phyloP scores from a whole-genome alignment of 2,888 invertebrate genomes.

The Poecilobothrus nobilitatus region DNA sequence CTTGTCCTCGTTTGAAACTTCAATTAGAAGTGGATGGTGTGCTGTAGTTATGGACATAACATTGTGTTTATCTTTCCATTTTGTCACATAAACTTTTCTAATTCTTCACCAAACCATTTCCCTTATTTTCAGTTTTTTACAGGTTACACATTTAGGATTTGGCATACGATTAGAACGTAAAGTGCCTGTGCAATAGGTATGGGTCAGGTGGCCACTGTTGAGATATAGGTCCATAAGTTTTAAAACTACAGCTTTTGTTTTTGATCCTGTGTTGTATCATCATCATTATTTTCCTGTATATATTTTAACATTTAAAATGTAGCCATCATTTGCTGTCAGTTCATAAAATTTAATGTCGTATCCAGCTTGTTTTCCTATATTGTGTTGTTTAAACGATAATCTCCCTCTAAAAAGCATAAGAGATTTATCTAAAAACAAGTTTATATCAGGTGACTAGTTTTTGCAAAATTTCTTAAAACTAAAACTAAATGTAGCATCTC shows the following conservation, averaged over 20 bases:
- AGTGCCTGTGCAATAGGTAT: slow-evolving; percentile 26
- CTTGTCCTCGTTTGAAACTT: slow-evolving; percentile 7
- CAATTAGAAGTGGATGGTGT: slow-evolving; percentile 2
- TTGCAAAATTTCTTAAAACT: background rate
- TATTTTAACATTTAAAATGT: background rate
- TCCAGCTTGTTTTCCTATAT: background rate
- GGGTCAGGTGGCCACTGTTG: slow-evolving; percentile 27
- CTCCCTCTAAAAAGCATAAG: background rate
- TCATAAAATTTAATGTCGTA: background rate
- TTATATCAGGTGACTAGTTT: background rate
- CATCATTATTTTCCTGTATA: background rate
- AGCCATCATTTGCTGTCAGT: background rate
- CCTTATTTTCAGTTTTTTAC: slow-evolving; percentile 22
- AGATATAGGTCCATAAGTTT: slow-evolving; percentile 14
- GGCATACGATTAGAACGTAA: slow-evolving; percentile 23
- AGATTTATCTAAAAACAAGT: background rate
- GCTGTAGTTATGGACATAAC: slow-evolving; percentile 16
- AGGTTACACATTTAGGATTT: slow-evolving; percentile 21
- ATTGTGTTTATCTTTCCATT: slow-evolving; percentile 22
- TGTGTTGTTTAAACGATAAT: background rate
- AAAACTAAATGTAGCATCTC: background rate
- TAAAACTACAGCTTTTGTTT: slow-evolving; percentile 26
- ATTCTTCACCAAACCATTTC: slow-evolving; percentile 22
- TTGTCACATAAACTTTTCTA: no score
- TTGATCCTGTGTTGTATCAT: no score